phyloP scores from a whole-genome alignment of 2,113 vertebrate species.

The Triplophysa dalaica region DNA sequence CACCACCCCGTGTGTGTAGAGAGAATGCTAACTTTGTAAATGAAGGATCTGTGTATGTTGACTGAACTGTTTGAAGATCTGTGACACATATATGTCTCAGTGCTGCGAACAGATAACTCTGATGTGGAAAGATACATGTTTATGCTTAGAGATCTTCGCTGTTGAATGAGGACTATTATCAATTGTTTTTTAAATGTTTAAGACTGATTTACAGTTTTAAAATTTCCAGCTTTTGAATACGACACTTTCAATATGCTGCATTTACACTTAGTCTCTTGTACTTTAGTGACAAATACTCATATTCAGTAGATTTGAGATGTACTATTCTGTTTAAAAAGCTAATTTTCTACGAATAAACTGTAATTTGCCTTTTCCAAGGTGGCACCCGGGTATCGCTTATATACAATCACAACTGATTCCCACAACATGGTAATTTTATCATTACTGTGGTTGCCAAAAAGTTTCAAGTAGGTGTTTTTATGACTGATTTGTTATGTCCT shows the following conservation, averaged over 20 bases:
- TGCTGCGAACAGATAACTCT: constrained; percentile 30
- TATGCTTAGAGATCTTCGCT: background rate
- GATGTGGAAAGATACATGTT: constrained; percentile 21
- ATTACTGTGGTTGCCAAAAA: constrained; percentile 8
- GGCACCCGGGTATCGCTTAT: background rate
- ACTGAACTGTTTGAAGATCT: background rate
- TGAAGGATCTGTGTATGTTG: background rate
- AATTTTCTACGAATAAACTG: constrained; percentile 27
- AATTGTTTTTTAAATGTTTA: constrained; percentile 1
- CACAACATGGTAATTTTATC: background rate
- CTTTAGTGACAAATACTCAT: constrained; percentile 26
- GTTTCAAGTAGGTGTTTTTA: background rate
- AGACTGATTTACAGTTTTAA: background rate
- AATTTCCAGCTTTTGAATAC: constrained; percentile 14
- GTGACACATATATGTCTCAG: constrained; percentile 7
- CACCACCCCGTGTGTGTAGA: background rate
- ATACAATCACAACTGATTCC: constrained; percentile 6
- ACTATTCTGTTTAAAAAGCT: constrained; percentile 34
- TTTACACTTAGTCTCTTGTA: constrained; percentile 32
- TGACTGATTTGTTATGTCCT: background rate
- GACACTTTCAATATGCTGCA: constrained; percentile 21
- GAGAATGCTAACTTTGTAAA: background rate
- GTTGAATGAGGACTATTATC: constrained; percentile 17
- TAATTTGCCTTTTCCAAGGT: background rate
- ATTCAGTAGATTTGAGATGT: constrained; percentile 3